A percentile compares a stretch with the other conserved stretches of the same genome.
phyloP scores from a whole-genome alignment of 2,888 invertebrate species.

The Eledona agricola region DNA sequence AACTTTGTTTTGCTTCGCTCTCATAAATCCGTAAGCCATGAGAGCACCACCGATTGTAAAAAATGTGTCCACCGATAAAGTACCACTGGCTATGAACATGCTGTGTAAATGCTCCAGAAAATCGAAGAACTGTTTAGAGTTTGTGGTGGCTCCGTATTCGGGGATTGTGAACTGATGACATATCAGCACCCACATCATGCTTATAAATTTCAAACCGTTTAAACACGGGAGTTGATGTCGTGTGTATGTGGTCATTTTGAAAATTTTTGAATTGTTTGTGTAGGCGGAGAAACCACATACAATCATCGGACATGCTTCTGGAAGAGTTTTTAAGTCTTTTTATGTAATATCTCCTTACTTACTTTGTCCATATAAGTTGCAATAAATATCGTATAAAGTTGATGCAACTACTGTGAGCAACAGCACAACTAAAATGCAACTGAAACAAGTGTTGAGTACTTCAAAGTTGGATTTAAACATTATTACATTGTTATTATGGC shows the following conservation, averaged over 20 bases:
- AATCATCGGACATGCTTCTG: constrained; percentile 25
- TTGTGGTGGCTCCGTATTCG: constrained; percentile 9
- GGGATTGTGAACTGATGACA: constrained; percentile 53
- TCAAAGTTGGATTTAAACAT: not conserved
- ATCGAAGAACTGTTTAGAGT: constrained; percentile 17
- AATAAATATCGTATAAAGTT: constrained; percentile 44
- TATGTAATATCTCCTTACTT: not conserved
- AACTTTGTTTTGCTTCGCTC: constrained; percentile 22
- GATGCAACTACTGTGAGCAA: constrained; percentile 35
- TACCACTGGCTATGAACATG: constrained; percentile 37
- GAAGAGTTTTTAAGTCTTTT: not conserved
- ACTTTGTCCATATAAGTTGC: constrained; percentile 35
- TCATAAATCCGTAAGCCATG: constrained; percentile 40
- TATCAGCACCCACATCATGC: constrained; percentile 62
- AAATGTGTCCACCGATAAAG: constrained; percentile 41
- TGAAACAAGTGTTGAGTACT: constrained; percentile 37
- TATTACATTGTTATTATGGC: constrained; percentile 41
- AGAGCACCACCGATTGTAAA: constrained; percentile 36
- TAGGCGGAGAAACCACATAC: constrained; percentile 46
- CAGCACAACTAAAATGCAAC: constrained; percentile 37
- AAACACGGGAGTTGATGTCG: constrained; percentile 49
- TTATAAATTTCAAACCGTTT: constrained; percentile 47
- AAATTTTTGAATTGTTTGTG: constrained; percentile 46
- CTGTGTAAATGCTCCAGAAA: constrained; percentile 26
- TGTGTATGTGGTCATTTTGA: constrained; percentile 39